phyloP scores from a whole-genome alignment of 2,113 vertebrate genomes.

The Cepphus grylle region DNA sequence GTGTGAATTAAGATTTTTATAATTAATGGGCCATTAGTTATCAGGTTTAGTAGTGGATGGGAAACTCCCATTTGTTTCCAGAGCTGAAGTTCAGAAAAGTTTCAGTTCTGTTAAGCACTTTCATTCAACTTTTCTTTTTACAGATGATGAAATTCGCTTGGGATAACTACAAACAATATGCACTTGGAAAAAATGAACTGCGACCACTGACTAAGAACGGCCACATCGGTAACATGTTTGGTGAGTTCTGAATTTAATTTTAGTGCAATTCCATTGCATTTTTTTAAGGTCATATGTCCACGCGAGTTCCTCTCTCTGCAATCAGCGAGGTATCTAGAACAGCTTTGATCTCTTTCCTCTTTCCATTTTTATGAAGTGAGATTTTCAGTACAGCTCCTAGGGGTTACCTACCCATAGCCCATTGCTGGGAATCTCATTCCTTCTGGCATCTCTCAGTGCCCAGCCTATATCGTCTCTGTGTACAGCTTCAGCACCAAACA shows the following conservation, averaged over 20 bases:
- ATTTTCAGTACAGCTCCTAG: neutral
- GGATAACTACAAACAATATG: constrained; percentile 92
- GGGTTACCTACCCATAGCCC: neutral
- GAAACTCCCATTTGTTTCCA: accelerated
- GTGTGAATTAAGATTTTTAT: neutral
- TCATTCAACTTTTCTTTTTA: neutral
- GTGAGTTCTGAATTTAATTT: constrained; percentile 76
- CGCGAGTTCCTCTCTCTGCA: neutral
- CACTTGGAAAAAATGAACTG: constrained; percentile 95
- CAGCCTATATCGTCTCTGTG: neutral
- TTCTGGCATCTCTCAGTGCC: neutral
- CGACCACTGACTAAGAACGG: constrained; percentile 89
- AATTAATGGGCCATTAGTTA: neutral
- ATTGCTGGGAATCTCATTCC: neutral
- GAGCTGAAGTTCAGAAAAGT: neutral
- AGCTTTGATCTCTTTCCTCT: neutral
- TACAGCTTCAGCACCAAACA: neutral
- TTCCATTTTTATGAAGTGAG: neutral
- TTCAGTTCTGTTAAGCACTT: accelerated
- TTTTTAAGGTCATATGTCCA: accelerated
- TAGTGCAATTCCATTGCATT: accelerated
- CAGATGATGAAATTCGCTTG: constrained; percentile 99
- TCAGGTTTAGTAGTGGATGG: neutral
- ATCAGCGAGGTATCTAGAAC: neutral
- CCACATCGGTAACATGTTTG: constrained; percentile 94